phyloP scores from a whole-genome alignment of 2,113 vertebrate species.

The Acrocephalus kingi region DNA sequence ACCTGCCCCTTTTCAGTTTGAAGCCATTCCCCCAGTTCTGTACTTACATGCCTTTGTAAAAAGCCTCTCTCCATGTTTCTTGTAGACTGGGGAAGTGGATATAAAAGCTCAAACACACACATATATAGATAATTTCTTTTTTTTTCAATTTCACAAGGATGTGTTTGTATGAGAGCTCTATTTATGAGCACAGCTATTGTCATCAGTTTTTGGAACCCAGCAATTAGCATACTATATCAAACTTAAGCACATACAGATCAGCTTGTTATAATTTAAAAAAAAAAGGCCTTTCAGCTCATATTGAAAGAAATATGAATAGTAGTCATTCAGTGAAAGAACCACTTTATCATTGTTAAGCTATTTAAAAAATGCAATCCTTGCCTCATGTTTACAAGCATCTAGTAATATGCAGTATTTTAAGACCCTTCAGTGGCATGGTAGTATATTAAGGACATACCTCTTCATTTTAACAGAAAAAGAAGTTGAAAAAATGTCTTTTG shows the following conservation, averaged over 20 bases:
- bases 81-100: not conserved
- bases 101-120: not conserved
- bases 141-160: not conserved
- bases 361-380: not conserved
- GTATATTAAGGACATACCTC: not conserved
- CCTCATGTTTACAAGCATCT: not conserved
- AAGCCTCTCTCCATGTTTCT: not conserved
- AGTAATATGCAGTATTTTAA: not conserved
- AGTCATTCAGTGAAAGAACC: not conserved
- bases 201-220: not conserved
- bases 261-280: not conserved
- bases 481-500: not conserved
- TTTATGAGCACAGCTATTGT: not conserved
- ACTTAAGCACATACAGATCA: not conserved
- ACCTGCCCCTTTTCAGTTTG: not conserved
- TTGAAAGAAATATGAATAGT: not conserved
- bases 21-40: not conserved
- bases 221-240: not conserved
- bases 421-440: not conserved
- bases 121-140: not conserved
- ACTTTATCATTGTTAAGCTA: constrained; percentile 5
- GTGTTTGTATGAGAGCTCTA: not conserved
- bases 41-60: not conserved
- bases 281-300: not conserved
- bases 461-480: not conserved